Percentiles rank a stretch among this genome's conserved stretches.
phyloP scores from a whole-genome alignment of 2,888 invertebrate species.

The Pyrgus malvae region DNA sequence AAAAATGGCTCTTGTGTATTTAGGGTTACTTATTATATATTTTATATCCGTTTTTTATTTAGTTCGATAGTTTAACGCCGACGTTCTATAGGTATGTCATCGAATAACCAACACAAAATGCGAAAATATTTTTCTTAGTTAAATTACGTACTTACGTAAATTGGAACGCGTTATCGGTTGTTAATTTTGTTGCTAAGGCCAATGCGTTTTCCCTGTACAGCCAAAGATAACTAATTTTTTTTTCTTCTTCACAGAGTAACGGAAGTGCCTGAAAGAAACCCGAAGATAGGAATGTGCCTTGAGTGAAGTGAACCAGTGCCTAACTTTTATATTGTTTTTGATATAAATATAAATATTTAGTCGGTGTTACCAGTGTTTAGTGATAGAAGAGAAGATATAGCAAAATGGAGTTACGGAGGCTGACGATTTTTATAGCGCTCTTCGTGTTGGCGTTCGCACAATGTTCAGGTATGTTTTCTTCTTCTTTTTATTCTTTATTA shows the following conservation, averaged over 20 bases:
- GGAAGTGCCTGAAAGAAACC: constrained; percentile 56
- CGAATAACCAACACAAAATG: constrained; percentile 23
- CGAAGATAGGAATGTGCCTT: constrained; percentile 66
- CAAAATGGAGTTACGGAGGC: constrained; percentile 61
- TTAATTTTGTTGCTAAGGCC: not conserved
- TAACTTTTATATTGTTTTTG: constrained; percentile 45
- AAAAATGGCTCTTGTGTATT: too few species aligned
- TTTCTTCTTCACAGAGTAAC: constrained; percentile 52
- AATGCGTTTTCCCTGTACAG: not conserved
- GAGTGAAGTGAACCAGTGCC: constrained; percentile 59
- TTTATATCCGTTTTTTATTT: too few species aligned
- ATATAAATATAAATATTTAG: constrained; percentile 20
- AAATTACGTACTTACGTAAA: not conserved
- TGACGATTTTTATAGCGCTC: constrained; percentile 53
- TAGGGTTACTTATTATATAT: too few species aligned
- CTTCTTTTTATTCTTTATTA: not conserved
- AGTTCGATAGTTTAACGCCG: too few species aligned
- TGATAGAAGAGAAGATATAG: constrained; percentile 36
- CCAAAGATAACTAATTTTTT: constrained; percentile 7
- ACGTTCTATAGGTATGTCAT: too few species aligned
- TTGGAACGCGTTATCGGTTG: constrained; percentile 21
- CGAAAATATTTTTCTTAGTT: constrained; percentile 3
- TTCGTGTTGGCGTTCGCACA: constrained; percentile 55
- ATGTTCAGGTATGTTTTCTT: constrained; percentile 59
- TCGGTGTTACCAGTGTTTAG: constrained; percentile 35